Evolutionary conservation across 2,888 invertebrate species (phyloP), one percentile per base, ranked within the genome.

Genomic region (Eupeodes latifasciatus): DNA sequence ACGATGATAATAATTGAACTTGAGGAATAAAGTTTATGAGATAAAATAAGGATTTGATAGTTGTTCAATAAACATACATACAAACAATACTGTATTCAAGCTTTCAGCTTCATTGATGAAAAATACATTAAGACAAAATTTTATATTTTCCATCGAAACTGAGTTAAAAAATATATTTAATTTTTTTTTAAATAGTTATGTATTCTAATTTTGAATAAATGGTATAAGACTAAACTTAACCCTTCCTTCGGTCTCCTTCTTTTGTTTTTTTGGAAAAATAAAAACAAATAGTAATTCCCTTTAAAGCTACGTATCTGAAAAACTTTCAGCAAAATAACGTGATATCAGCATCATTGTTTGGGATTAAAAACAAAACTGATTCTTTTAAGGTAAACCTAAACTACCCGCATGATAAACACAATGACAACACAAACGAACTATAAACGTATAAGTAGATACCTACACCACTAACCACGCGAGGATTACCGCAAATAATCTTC

Each of bases 301-400:
- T 44, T 51, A 77, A 80, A 49, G 55, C 27, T 3, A 1, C 27
- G n/a, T 53, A 57, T 27, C 64, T 4, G 14, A 55, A 55, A 78
- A 88, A 81, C 51, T 78, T 71, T 55, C 57, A 7, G 0, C 36
- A 53, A 51, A 81, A 74, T 62, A 81, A 77, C 88, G 85, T 88
- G 88, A 69, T 81, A 88, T 59, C 85, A 81, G 44, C 62, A 55
- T 59, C 55, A 64, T 85, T 75, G 81, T 81, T 69, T 27, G 53
- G 88, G 88, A 88, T 88, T 88, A 88, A 84, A 40, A 64, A 84
- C 78, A 81, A 71, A 75, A 57, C 74, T 47, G 57, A 72, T 64
- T 53, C 27, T 59, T 27, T 77, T 27, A 74, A 84, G 74, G 84
- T 75, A 78, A 83, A 74, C 76, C 77, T 40, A 69, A 80, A 81